Base-by-base conservation (phyloP, 2,113 vertebrate species). In the Indicator maculatus region DNA sequence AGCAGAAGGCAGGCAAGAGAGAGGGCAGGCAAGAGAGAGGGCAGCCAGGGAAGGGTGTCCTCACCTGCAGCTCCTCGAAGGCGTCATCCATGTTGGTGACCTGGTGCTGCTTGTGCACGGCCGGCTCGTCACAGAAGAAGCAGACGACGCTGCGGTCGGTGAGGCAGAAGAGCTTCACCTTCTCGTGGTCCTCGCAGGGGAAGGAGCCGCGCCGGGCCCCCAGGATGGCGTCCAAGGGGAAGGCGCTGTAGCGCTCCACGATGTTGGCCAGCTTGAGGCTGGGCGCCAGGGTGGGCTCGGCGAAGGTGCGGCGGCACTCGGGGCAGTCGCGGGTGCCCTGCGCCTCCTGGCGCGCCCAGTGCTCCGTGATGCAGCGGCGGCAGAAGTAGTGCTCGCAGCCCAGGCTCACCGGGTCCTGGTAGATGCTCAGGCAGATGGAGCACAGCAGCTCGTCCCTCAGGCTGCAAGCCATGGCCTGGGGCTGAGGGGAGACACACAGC, bases 381-480 rank as follows among this genome's bases (percentile, higher is more conserved):
- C 99, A 99, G 98, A 99, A 99, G 97, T 99, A 99, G 97, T 99
- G 99, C 97, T 99, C 99, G 8, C 99, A 99, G 95, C 99, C 99
- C 16, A 99, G 98, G 95, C 99, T 99, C 93, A 99, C 99, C 0
- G 99, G 99, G 93, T 99, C 99, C 97, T 99, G 99, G 97, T 99
- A 99, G 96, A 99, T 99, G 97, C 99, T 99, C 97, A 99, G 98
- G 95, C 99, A 99, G 97, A 99, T 99, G 95, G 99, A 99, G 98
- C 99, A 99, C 55, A 99, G 98, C 95, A 99, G 98, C 98, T 99
- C 99, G 83, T 99, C 99, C 98, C 99, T 99, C 97, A 99, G 98
- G 98, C 98, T 99, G 97, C 99, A 99, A 69, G 99, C 98, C 99
- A 99, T 99, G 94, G 95, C 90, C 19, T 31, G 14, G 82, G 56